Evolutionary conservation across 35 echinoderm and acorn worm genomes (phyloP).

Genomic region (Apostichopus japonicus): DNA sequence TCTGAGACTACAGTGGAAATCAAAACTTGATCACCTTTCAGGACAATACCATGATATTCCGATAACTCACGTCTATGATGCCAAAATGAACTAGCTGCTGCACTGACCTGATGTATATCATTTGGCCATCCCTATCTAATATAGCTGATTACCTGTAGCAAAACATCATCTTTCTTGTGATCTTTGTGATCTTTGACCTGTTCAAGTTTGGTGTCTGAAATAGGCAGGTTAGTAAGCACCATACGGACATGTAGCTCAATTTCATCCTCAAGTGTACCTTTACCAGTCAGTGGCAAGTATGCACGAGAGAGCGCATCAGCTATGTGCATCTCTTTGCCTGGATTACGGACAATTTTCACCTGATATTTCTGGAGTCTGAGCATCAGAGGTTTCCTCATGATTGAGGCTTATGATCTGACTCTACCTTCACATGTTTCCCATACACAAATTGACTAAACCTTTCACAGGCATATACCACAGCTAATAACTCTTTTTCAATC

Average conservation of each 20-base stretch:
- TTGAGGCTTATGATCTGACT: constrained; percentile 66
- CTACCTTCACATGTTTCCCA: constrained; percentile 17
- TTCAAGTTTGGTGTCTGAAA: constrained; percentile 37
- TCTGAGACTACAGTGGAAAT: constrained; percentile 32
- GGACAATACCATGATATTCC: constrained; percentile 30
- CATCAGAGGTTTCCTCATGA: constrained; percentile 66
- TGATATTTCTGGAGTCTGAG: constrained; percentile 61
- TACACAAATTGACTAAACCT: constrained; percentile 61
- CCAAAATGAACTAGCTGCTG: background rate
- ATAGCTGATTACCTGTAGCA: constrained; percentile 10
- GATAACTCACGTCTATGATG: background rate
- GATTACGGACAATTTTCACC: constrained; percentile 1
- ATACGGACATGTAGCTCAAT: constrained; percentile 23
- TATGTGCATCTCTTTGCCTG: constrained; percentile 60
- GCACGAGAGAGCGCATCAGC: constrained; percentile 63
- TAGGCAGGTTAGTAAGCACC: background rate
- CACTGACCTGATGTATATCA: background rate
- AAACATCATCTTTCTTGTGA: constrained; percentile 37
- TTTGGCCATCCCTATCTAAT: constrained; percentile 59
- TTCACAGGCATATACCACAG: constrained; percentile 36
- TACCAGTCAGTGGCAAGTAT: background rate
- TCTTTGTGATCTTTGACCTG: no score
- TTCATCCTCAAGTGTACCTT: constrained; percentile 3
- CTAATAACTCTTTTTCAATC: constrained; percentile 58
- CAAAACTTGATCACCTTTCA: constrained; percentile 44